Evolutionary conservation across 2,888 invertebrate species (phyloP).

Genomic region (Meiosimyza decipiens): DNA sequence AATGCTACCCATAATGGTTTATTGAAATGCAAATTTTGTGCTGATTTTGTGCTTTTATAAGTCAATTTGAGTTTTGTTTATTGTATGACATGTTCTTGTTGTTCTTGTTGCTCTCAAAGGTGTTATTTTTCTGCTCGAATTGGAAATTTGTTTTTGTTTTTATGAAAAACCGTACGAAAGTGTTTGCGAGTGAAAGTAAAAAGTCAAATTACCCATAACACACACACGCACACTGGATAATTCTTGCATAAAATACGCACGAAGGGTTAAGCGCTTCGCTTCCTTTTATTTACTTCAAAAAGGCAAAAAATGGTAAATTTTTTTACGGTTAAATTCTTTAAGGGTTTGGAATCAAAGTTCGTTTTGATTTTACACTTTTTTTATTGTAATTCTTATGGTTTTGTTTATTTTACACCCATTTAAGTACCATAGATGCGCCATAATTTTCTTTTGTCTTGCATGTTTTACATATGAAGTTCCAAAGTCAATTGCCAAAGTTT

Average conservation of each 20-base stretch:
- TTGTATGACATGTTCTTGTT: too few species aligned
- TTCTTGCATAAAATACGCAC: slow-evolving; percentile 36
- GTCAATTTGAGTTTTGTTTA: slow-evolving; percentile 55
- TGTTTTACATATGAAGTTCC: too few species aligned
- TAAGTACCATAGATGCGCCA: slow-evolving; percentile 24
- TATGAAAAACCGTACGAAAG: slow-evolving; percentile 27
- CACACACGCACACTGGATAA: slow-evolving; percentile 28
- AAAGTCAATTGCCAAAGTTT: too few species aligned
- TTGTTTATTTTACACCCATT: slow-evolving; percentile 52
- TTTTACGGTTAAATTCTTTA: neutral
- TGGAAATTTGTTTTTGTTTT: slow-evolving; percentile 29
- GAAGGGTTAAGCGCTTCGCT: slow-evolving; percentile 38
- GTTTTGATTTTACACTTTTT: slow-evolving; percentile 49
- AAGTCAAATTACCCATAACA: slow-evolving; percentile 8
- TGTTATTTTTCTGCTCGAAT: slow-evolving; percentile 41
- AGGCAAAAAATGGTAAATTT: neutral
- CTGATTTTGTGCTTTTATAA: slow-evolving; percentile 64
- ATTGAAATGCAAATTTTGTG: slow-evolving; percentile 67
- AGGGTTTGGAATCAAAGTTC: slow-evolving; percentile 37
- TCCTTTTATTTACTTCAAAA: slow-evolving; percentile 34
- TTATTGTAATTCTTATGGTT: slow-evolving; percentile 44
- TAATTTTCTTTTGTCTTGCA: too few species aligned
- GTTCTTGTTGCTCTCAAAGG: slow-evolving; percentile 43
- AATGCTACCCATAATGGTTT: slow-evolving; percentile 59
- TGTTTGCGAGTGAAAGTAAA: neutral